Evolutionary conservation across 2,113 vertebrate genomes (phyloP).

Genomic region (Nymphicus hollandicus): DNA sequence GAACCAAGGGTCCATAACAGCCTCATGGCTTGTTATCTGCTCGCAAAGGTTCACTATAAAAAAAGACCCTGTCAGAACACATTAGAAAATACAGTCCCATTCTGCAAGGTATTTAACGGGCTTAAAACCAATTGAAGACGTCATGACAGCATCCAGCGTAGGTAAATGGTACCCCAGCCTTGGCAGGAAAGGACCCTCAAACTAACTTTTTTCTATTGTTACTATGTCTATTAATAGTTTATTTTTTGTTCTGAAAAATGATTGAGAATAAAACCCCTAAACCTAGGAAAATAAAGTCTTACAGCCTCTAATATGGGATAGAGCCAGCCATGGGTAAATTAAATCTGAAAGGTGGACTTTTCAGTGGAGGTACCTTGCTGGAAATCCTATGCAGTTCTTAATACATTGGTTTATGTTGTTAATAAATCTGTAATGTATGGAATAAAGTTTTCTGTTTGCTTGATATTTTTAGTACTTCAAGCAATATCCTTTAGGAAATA

Average conservation of each 20-base stretch:
- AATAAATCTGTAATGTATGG: slow-evolving; percentile 3
- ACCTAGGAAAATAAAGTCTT: neutral
- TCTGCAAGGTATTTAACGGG: neutral
- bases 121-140: neutral
- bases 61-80: neutral
- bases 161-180: neutral
- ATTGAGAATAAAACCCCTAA: neutral
- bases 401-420: neutral
- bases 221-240: neutral
- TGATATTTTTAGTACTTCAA: neutral
- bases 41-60: neutral
- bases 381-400: neutral
- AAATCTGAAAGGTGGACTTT: neutral
- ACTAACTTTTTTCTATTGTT: neutral
- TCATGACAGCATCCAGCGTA: neutral
- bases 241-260: neutral
- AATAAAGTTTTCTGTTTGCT: neutral
- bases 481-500: neutral
- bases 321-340: slow-evolving; percentile 1
- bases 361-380: neutral
- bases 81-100: neutral
- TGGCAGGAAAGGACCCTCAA: neutral
- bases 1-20: neutral
- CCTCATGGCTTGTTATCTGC: neutral
- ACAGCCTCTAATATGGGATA: neutral